Evolutionary conservation across 2,113 vertebrate species (phyloP).

Genomic region (Zosterops hypoxanthus): DNA sequence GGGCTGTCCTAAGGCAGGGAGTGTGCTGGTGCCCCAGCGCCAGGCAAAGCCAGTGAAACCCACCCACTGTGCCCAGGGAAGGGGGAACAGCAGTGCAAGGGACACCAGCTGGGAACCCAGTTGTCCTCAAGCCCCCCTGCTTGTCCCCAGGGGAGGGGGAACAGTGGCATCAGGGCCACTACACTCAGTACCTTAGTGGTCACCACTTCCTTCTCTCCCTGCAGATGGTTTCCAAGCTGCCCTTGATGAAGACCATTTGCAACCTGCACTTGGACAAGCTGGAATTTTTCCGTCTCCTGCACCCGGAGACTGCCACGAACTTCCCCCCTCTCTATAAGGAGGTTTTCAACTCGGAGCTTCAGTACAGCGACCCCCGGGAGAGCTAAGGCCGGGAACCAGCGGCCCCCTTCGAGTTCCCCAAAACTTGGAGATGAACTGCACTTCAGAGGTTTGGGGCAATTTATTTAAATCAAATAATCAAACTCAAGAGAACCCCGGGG

Average conservation of each 20-base stretch:
- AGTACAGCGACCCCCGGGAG: conserved; percentile 83
- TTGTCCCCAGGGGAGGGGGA: neutral
- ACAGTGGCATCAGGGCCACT: neutral
- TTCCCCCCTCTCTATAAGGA: conserved; percentile 90
- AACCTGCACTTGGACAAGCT: conserved; percentile 91
- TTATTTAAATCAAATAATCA: conserved; percentile 32
- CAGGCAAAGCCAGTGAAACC: neutral
- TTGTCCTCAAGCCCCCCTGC: neutral
- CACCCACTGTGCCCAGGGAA: fast-evolving
- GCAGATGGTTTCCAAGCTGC: conserved; percentile 89
- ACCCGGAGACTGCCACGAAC: conserved; percentile 84
- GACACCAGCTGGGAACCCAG: fast-evolving
- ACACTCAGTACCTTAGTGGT: fast-evolving
- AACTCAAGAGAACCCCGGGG: neutral
- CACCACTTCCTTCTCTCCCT: neutral
- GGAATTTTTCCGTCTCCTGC: conserved; percentile 88
- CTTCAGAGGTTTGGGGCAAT: conserved; percentile 1
- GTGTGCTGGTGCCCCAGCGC: neutral
- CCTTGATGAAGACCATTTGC: conserved; percentile 89
- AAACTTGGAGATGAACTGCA: neutral
- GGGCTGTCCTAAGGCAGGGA: neutral
- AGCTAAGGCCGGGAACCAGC: conserved; percentile 68
- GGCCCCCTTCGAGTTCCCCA: neutral
- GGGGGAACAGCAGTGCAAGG: fast-evolving
- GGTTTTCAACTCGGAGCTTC: conserved; percentile 87